Evolutionary conservation across 1,140 invertebrate species (phyloP), one percentile per base, ranked within the genome.

Genomic region (Pogonognathellus flavescens): DNA sequence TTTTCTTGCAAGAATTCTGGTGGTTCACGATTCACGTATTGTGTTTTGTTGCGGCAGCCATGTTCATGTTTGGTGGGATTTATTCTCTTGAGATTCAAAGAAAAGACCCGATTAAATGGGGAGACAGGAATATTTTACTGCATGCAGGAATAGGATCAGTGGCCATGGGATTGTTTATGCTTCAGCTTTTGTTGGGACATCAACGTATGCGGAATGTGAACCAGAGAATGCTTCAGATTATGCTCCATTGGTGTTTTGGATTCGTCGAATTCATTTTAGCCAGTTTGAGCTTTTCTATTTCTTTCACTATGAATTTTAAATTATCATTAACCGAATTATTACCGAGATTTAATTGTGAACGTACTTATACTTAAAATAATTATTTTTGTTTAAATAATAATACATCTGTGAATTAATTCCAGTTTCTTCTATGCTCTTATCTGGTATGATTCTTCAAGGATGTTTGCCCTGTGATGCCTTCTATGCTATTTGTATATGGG

Each of bases 1-100:
- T 81, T 50, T 81, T 85, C 41, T 57, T 85, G 5, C 72, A 85
- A 20, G 84, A 85, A 72, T 85, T 80, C 57, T 85, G 84, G 84
- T 85, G 84, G 84, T 85, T 60, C 41, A 41, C 72, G 0, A 85
- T 85, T 14, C 84, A 85, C n/a, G 31, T 85, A 0, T 22, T 85
- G 0, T 85, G 72, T 59, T 31, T 80, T 16, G 14, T 81, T 9
- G 76, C 53, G 9, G 76, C 84, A 20, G 53, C 57, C 4, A 31
- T 85, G 70, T 85, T 85, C 57, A 85, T 59, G n/a, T 1, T 81
- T 2, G 84, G 84, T 1, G 84, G 84, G 4, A 80, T 85, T 22
- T 60, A n/a, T 22, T 18, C 22, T 16, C 25, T 85, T 16, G 55
- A 81, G 55, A 18, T 80, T 13, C 80, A 85, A 25, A 49, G 66